Evolutionary conservation across 2,888 invertebrate species (phyloP).

Genomic region (Salticus scenicus): DNA sequence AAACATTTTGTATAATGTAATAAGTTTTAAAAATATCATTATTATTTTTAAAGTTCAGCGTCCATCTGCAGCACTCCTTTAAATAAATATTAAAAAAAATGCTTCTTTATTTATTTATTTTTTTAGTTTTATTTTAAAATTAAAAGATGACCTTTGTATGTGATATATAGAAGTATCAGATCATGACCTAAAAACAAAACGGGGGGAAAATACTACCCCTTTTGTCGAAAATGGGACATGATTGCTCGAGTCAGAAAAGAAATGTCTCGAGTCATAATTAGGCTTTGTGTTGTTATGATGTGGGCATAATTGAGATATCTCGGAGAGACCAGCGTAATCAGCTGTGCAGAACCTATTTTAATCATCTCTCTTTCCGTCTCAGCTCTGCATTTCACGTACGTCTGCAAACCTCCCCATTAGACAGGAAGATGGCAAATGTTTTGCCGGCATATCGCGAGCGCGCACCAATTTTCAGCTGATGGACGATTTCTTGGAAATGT

Average conservation of each 20-base stretch:
- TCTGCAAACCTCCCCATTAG: constrained; percentile 40
- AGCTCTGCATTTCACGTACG: constrained; percentile 22
- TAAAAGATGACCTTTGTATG: too few species aligned
- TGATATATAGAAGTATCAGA: too few species aligned
- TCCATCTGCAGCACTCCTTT: too few species aligned
- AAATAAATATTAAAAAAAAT: too few species aligned
- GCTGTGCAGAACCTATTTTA: constrained; percentile 58
- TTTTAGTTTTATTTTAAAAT: too few species aligned
- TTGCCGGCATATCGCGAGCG: not conserved
- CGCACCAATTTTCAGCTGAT: not conserved
- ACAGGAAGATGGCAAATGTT: not conserved
- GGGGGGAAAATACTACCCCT: not conserved
- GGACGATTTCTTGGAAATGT: not conserved
- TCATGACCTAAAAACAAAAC: constrained; percentile 20
- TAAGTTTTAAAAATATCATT: too few species aligned
- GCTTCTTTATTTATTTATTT: too few species aligned
- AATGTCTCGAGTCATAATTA: constrained; percentile 47
- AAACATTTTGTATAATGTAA: too few species aligned
- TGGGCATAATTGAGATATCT: constrained; percentile 44
- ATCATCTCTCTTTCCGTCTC: constrained; percentile 27
- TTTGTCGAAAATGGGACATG: constrained; percentile 23
- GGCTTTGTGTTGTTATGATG: constrained; percentile 44
- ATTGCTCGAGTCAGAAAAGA: constrained; percentile 12
- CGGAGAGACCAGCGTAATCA: constrained; percentile 49
- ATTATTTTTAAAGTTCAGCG: too few species aligned